phyloP scores from a whole-genome alignment of 2,888 invertebrate genomes.

The Idaea dimidiata region DNA sequence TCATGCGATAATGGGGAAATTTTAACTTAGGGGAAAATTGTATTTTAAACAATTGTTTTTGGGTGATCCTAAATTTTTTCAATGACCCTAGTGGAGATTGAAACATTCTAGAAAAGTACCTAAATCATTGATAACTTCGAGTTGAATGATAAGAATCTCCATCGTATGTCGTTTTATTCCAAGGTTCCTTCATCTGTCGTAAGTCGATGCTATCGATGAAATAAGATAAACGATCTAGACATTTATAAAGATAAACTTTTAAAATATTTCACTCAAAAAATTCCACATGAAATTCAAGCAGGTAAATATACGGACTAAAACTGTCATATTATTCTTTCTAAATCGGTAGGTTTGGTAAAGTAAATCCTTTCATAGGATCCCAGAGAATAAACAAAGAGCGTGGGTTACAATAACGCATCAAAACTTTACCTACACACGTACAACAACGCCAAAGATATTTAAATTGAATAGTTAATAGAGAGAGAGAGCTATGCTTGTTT shows the following conservation, averaged over 20 bases:
- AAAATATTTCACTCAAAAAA: neutral
- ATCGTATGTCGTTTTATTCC: neutral
- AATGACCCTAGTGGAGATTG: too few species aligned
- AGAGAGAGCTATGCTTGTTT: too few species aligned
- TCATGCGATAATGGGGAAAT: too few species aligned
- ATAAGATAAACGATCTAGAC: neutral
- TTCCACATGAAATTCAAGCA: neutral
- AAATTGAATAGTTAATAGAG: neutral
- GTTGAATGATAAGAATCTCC: neutral
- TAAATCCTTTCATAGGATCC: neutral
- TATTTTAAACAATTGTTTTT: too few species aligned
- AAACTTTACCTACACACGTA: neutral
- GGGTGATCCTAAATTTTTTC: too few species aligned
- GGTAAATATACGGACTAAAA: neutral
- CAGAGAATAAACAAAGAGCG: neutral
- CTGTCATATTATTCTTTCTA: neutral
- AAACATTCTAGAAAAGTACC: too few species aligned
- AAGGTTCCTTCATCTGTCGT: conserved; percentile 13
- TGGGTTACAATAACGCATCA: neutral
- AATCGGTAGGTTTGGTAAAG: neutral
- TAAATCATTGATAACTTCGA: too few species aligned
- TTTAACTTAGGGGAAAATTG: too few species aligned
- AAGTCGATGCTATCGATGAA: neutral
- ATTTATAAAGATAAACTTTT: neutral
- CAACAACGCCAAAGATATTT: neutral